phyloP scores from a whole-genome alignment of 2,888 invertebrate genomes.

The Branchipolynoe longqiensis region DNA sequence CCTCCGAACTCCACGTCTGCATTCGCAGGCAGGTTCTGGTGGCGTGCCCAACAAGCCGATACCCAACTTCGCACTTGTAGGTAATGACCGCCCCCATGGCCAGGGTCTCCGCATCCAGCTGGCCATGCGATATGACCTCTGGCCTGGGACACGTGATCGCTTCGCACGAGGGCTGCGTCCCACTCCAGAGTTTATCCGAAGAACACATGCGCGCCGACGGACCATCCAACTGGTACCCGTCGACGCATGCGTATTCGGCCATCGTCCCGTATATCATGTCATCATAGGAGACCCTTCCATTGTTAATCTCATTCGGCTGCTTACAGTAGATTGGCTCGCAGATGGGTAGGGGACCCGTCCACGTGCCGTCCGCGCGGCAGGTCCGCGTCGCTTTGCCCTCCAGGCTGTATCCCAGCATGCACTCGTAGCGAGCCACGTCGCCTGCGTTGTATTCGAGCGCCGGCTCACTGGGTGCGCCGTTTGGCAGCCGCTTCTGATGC shows the following conservation, averaged over 20 bases:
- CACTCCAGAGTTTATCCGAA: slow-evolving; percentile 75
- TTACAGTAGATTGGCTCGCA: slow-evolving; percentile 69
- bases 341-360: slow-evolving; percentile 75
- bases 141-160: slow-evolving; percentile 68
- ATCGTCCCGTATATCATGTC: slow-evolving; percentile 59
- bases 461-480: slow-evolving; percentile 49
- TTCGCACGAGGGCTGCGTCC: slow-evolving; percentile 73
- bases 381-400: slow-evolving; percentile 67
- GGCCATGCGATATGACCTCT: slow-evolving; percentile 60
- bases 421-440: slow-evolving; percentile 63
- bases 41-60: slow-evolving; percentile 70
- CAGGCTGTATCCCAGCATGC: slow-evolving; percentile 63
- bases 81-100: slow-evolving; percentile 49
- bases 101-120: slow-evolving; percentile 46
- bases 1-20: slow-evolving; percentile 59
- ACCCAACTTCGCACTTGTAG: slow-evolving; percentile 70
- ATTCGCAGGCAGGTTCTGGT: slow-evolving; percentile 55
- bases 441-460: slow-evolving; percentile 57
- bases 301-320: slow-evolving; percentile 52
- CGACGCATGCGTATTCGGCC: slow-evolving; percentile 71
- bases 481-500: slow-evolving; percentile 55
- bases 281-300: slow-evolving; percentile 58
- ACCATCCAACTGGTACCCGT: slow-evolving; percentile 78
- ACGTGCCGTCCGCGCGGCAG: slow-evolving; percentile 77
- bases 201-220: slow-evolving; percentile 72